These are phyloP conservation scores for Hyperopisus bebe DNA, from an alignment of 2,113 vertebrate genomes.

Conservation along the genomic window DNA sequence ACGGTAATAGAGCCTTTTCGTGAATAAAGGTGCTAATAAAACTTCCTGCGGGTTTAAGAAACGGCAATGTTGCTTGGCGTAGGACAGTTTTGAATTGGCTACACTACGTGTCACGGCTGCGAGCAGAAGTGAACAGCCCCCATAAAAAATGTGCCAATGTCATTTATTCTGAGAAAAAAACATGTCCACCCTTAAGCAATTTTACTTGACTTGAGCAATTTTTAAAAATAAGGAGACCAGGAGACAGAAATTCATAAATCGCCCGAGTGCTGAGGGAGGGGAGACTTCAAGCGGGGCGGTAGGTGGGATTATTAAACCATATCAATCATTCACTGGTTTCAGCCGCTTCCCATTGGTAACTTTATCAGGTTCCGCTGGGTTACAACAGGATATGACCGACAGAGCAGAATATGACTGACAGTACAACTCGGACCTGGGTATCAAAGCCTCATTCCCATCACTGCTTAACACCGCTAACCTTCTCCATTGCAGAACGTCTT, in stretches of 20 bases:
- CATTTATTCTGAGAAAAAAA: neutral
- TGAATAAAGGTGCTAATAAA: neutral
- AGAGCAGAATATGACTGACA: neutral
- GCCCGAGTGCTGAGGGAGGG: neutral
- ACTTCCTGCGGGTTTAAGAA: neutral
- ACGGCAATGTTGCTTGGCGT: neutral
- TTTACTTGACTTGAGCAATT: neutral
- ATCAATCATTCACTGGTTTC: neutral
- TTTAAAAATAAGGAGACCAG: neutral
- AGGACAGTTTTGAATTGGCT: neutral
- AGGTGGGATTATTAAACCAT: neutral
- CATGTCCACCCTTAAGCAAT: neutral
- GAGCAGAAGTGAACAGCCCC: neutral
- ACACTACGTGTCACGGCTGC: neutral
- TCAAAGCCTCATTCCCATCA: neutral
- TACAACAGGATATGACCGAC: neutral
- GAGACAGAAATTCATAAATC: neutral
- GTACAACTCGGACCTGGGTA: neutral
- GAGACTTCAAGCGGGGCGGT: neutral
- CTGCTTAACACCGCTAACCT: conserved; percentile 12
- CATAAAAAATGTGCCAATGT: neutral
- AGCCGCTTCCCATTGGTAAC: neutral
- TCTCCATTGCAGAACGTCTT: conserved; percentile 42
- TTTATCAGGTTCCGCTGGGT: neutral
- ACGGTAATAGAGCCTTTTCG: neutral